These are phyloP conservation scores for Bostrychus sinensis DNA, from an alignment of 2,113 vertebrate genomes.

Conservation along the genomic window DNA sequence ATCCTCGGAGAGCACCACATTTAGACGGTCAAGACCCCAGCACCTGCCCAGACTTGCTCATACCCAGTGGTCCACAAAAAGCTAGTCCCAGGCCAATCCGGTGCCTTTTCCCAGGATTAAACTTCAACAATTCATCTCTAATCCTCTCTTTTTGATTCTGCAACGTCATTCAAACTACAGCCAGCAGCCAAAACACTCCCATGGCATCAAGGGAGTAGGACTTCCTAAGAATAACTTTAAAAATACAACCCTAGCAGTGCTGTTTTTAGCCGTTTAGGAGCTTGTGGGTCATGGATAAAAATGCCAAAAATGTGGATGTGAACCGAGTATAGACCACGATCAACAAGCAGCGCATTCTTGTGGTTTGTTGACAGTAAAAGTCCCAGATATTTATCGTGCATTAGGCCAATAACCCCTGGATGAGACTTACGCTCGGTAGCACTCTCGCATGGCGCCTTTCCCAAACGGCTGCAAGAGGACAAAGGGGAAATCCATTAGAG, in stretches of 20 bases:
- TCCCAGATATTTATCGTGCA: not conserved
- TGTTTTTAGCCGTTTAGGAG: conserved; percentile 4
- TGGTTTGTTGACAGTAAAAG: conserved; percentile 25
- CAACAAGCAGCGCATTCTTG: not conserved
- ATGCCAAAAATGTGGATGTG: conserved; percentile 35
- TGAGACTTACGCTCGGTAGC: conserved; percentile 94
- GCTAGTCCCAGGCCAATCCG: not conserved
- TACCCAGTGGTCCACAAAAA: not conserved
- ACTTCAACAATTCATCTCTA: conserved; percentile 17
- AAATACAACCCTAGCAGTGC: not conserved
- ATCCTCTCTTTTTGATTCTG: conserved; percentile 1
- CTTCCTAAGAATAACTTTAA: not conserved
- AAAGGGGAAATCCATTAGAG: not conserved
- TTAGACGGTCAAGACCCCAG: too few species aligned
- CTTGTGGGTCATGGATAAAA: not conserved
- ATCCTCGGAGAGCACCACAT: too few species aligned
- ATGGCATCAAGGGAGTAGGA: too few species aligned
- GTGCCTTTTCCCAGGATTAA: conserved; percentile 22
- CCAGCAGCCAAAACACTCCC: not conserved
- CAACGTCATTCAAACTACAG: not conserved
- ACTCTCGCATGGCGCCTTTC: conserved; percentile 96
- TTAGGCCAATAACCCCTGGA: conserved; percentile 21
- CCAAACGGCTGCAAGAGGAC: conserved; percentile 88
- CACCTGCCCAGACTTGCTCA: too few species aligned
- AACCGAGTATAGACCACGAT: not conserved